Percentiles rank a stretch among this genome's conserved stretches.
Evolutionary conservation across 2,888 invertebrate species (phyloP).

Genomic region (Drosophila koepferae): DNA sequence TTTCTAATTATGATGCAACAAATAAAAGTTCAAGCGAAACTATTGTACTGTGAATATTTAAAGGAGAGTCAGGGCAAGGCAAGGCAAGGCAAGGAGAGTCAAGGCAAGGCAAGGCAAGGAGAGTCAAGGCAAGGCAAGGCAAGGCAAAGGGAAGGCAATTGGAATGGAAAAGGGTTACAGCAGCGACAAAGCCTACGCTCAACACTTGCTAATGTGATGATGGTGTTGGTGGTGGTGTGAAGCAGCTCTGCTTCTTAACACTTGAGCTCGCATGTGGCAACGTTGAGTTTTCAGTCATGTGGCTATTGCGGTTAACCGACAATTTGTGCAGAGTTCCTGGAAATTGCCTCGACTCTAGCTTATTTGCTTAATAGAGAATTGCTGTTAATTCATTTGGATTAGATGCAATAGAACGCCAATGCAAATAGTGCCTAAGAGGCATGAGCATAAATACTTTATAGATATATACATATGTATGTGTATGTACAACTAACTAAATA

Average conservation of each 20-base stretch:
- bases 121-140: constrained; percentile 24
- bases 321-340: constrained; percentile 76
- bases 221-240: background rate
- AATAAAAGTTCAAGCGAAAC: constrained; percentile 7
- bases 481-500: background rate
- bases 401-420: constrained; percentile 31
- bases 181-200: background rate
- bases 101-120: constrained; percentile 30
- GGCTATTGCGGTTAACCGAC: constrained; percentile 74
- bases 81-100: too few relatives aligned
- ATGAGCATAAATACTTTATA: background rate
- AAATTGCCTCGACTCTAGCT: constrained; percentile 33
- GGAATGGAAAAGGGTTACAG: background rate
- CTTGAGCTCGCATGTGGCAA: constrained; percentile 37
- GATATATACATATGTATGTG: background rate
- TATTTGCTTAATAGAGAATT: constrained; percentile 61
- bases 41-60: background rate
- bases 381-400: constrained; percentile 62
- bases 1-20: constrained; percentile 74
- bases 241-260: background rate
- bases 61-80: constrained; percentile 22
- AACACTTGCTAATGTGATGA: constrained; percentile 22
- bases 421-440: constrained; percentile 7
- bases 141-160: background rate
- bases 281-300: constrained; percentile 73